Evolutionary conservation across 2,797 vertebrate genomes (phyloP).

Genomic region (Danio jaintianensis): DNA sequence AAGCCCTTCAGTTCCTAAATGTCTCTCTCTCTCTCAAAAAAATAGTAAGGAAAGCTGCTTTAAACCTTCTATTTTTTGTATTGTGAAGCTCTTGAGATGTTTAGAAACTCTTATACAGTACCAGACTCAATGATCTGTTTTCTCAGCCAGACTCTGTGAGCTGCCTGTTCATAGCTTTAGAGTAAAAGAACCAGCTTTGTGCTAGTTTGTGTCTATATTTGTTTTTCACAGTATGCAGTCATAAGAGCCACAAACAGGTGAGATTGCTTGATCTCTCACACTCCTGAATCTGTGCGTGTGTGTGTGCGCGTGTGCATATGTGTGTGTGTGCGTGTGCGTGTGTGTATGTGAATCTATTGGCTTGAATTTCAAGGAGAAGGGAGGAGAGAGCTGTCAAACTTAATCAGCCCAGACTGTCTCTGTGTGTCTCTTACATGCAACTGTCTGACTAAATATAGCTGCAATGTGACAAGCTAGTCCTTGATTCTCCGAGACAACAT

Average conservation of each 20-base stretch:
- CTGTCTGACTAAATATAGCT: constrained; percentile 76
- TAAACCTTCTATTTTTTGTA: neutral
- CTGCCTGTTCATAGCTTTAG: neutral
- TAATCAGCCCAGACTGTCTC: constrained; percentile 70
- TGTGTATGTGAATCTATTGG: constrained; percentile 15
- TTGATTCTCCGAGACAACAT: constrained; percentile 64
- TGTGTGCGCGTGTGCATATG: neutral
- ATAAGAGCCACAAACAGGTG: neutral
- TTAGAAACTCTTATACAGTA: neutral
- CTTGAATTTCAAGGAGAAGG: constrained; percentile 59
- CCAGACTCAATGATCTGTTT: neutral
- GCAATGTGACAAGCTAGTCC: constrained; percentile 67
- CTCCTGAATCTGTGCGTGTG: neutral
- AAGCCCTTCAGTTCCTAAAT: neutral
- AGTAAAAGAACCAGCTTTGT: neutral
- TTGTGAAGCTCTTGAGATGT: neutral
- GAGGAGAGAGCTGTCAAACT: constrained; percentile 71
- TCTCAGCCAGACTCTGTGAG: neutral
- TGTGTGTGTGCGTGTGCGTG: constrained; percentile 7
- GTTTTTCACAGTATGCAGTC: neutral
- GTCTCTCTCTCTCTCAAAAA: neutral
- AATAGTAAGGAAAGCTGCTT: neutral
- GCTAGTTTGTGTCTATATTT: neutral
- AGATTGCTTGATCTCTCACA: neutral
- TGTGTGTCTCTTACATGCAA: constrained; percentile 66